Evolutionary conservation across 2,888 invertebrate species (phyloP).

Genomic region (Polydrusus pterygomalis): DNA sequence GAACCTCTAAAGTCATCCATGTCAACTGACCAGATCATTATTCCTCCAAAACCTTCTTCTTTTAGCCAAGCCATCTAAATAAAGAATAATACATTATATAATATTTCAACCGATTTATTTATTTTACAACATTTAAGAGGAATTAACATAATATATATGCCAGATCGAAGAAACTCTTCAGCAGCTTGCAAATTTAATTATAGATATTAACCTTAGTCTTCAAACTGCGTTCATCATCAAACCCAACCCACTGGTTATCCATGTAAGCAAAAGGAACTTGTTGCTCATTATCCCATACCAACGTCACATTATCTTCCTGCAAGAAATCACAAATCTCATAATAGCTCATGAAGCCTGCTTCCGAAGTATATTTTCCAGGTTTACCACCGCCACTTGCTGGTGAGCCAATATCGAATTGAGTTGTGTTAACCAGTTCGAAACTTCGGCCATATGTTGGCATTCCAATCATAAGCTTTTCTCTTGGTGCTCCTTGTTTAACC

Average conservation of each 20-base stretch:
- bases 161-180: no score
- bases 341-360: constrained; percentile 95
- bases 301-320: constrained; percentile 90
- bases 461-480: constrained; percentile 94
- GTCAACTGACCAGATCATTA: constrained; percentile 98
- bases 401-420: constrained; percentile 94
- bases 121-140: no score
- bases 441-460: constrained; percentile 96
- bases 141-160: no score
- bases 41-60: constrained; percentile 95
- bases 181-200: no score
- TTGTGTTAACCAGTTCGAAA: constrained; percentile 89
- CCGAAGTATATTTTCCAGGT: constrained; percentile 91
- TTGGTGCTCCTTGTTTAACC: constrained; percentile 94
- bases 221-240: constrained; percentile 93
- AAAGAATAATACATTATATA: constrained; percentile 16
- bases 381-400: constrained; percentile 91
- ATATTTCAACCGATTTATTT: no score
- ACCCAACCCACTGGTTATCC: constrained; percentile 95
- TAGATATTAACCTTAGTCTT: constrained; percentile 85
- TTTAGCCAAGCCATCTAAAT: constrained; percentile 92
- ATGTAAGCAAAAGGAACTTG: constrained; percentile 96
- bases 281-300: constrained; percentile 97
- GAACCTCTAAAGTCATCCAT: constrained; percentile 96
- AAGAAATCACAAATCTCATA: constrained; percentile 96